Conservation (phyloP, 2,888 invertebrate species). For the Xestia c-nigrum region DNA sequence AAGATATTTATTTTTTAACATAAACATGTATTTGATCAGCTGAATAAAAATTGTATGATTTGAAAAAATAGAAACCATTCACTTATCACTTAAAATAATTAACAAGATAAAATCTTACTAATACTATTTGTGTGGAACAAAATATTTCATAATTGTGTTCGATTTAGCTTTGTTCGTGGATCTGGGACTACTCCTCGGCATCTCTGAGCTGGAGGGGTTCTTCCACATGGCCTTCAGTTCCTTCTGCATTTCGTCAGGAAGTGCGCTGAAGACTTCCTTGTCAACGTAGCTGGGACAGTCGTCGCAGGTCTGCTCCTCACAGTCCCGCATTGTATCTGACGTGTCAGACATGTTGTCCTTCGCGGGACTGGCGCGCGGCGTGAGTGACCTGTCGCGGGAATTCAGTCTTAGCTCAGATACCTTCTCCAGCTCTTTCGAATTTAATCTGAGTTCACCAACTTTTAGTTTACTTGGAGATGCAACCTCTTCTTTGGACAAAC, state of each 20-base stretch:
- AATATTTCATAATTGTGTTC: slow-evolving; percentile 93
- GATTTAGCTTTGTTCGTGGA: slow-evolving; percentile 90
- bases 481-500: slow-evolving; percentile 88
- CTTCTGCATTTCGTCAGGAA: slow-evolving; percentile 93
- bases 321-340: slow-evolving; percentile 84
- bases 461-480: slow-evolving; percentile 93
- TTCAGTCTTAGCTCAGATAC: slow-evolving; percentile 87
- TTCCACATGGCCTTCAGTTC: slow-evolving; percentile 94
- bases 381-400: slow-evolving; percentile 85
- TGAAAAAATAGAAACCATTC: slow-evolving; percentile 91
- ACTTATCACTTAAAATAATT: slow-evolving; percentile 89
- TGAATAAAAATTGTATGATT: slow-evolving; percentile 90
- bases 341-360: slow-evolving; percentile 85
- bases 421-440: slow-evolving; percentile 91
- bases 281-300: slow-evolving; percentile 93
- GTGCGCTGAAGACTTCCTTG: slow-evolving; percentile 92
- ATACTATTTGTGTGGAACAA: slow-evolving; percentile 92
- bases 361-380: slow-evolving; percentile 87
- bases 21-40: slow-evolving; percentile 90
- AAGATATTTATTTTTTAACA: slow-evolving; percentile 82
- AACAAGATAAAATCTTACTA: slow-evolving; percentile 89
- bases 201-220: slow-evolving; percentile 84
- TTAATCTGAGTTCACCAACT: slow-evolving; percentile 92
- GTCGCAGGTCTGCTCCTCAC: slow-evolving; percentile 83
- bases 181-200: slow-evolving; percentile 85